phyloP scores from a whole-genome alignment of 2,888 invertebrate species.

The Callinectes sapidus region DNA sequence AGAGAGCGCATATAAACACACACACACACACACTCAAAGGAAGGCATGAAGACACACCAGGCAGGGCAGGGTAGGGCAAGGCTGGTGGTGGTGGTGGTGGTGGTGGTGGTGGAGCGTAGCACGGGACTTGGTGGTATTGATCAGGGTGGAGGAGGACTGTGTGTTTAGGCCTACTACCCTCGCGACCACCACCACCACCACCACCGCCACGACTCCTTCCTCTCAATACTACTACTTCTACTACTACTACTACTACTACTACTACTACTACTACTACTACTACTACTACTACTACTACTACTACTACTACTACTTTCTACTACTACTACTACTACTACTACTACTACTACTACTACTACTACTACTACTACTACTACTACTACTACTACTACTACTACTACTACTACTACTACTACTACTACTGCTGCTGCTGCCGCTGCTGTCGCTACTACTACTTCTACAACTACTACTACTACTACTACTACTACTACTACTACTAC shows the following conservation, averaged over 20 bases:
- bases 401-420: background rate
- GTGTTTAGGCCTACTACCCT: conserved; percentile 2
- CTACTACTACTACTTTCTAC: too few species aligned
- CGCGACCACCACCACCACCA: background rate
- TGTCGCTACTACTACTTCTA: background rate
- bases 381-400: too few species aligned
- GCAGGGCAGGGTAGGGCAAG: too few species aligned
- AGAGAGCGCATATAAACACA: conserved; percentile 11
- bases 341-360: too few species aligned
- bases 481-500: background rate
- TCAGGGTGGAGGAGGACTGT: background rate
- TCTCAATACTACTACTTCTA: background rate
- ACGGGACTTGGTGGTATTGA: conserved; percentile 6
- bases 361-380: too few species aligned
- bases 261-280: too few species aligned
- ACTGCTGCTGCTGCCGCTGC: background rate
- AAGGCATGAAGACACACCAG: background rate
- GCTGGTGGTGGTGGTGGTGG: too few species aligned
- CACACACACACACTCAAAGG: conserved; percentile 3
- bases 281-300: too few species aligned
- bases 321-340: too few species aligned
- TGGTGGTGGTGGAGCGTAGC: background rate
- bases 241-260: background rate
- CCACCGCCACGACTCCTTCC: background rate
- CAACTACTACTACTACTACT: background rate